These are phyloP conservation scores for Amphipyra tragopoginis DNA, from an alignment of 2,888 invertebrate genomes.

Conservation along the genomic window DNA sequence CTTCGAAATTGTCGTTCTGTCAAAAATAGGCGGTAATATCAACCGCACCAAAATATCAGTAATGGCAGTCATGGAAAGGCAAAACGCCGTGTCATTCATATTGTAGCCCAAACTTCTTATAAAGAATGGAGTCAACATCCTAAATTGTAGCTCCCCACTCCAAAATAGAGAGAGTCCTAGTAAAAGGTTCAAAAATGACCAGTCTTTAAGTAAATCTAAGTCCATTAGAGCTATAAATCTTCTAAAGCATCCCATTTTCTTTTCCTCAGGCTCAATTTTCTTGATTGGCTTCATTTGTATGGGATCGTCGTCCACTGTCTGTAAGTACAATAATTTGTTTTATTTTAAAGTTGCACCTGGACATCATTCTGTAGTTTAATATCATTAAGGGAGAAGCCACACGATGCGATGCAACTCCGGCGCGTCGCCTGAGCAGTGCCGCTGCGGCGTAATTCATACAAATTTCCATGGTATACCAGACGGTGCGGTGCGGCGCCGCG, in stretches of 20 bases:
- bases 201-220: conserved; percentile 92
- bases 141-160: conserved; percentile 93
- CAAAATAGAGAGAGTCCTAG: conserved; percentile 93
- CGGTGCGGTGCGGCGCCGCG: too few relatives aligned
- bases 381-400: too few relatives aligned
- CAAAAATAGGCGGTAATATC: conserved; percentile 93
- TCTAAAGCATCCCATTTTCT: conserved; percentile 83
- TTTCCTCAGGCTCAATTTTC: conserved; percentile 75
- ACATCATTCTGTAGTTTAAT: too few relatives aligned
- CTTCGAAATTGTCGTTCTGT: conserved; percentile 92
- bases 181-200: conserved; percentile 92
- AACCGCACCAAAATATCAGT: conserved; percentile 93
- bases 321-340: conserved; percentile 60
- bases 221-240: conserved; percentile 92
- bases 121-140: conserved; percentile 93
- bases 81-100: conserved; percentile 92
- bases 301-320: conserved; percentile 85
- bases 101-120: conserved; percentile 91
- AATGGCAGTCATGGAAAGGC: conserved; percentile 93
- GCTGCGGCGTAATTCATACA: too few relatives aligned
- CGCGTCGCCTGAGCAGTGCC: too few relatives aligned
- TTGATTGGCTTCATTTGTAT: conserved; percentile 86
- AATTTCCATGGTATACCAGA: too few relatives aligned
- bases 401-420: too few relatives aligned
- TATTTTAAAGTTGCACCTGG: too few relatives aligned